Percentiles rank a stretch among this genome's conserved stretches.
phyloP scores from a whole-genome alignment of 2,113 vertebrate species.

The Actinemys pallida region DNA sequence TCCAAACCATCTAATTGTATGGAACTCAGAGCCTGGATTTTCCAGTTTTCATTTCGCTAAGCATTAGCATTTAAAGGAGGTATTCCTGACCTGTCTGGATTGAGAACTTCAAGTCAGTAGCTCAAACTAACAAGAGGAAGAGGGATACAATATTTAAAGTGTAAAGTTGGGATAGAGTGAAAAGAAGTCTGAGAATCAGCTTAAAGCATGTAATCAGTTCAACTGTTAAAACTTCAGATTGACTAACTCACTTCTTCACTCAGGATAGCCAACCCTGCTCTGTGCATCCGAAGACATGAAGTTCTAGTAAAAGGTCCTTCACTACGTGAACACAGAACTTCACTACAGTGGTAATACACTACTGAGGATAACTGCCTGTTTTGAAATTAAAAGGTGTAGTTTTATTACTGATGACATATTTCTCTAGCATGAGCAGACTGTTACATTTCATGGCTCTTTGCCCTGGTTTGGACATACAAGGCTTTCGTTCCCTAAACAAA shows the following conservation, averaged over 20 bases:
- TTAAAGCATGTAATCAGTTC: conserved; percentile 16
- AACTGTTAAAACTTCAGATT: conserved; percentile 13
- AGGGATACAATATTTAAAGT: background rate
- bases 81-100: background rate
- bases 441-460: background rate
- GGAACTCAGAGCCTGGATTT: background rate
- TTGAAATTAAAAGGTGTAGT: background rate
- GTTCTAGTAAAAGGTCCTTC: background rate
- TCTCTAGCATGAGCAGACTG: background rate
- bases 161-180: background rate
- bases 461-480: conserved; percentile 8
- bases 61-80: background rate
- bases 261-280: background rate
- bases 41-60: background rate
- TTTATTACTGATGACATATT: background rate
- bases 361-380: fast-evolving
- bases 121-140: background rate
- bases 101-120: background rate
- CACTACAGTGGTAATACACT: background rate
- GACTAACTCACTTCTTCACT: background rate
- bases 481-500: conserved; percentile 43
- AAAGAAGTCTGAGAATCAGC: background rate
- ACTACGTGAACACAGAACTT: fast-evolving
- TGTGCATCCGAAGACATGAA: background rate
- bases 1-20: background rate